Evolutionary conservation across 1,140 invertebrate species (phyloP).

Genomic region (Caenorhabditis briggsae): DNA sequence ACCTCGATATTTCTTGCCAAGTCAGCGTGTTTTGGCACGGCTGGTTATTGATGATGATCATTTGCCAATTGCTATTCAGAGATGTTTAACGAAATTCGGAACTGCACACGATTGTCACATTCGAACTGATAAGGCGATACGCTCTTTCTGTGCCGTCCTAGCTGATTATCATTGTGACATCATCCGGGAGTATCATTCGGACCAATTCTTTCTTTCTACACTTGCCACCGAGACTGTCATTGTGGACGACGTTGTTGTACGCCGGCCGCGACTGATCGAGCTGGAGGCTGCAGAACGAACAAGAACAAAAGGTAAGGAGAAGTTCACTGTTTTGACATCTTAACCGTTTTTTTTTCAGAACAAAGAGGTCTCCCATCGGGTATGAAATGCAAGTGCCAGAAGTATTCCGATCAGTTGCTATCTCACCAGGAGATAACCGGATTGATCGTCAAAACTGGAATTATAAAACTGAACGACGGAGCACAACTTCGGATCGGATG

Average conservation of each 20-base stretch:
- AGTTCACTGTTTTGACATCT: background rate
- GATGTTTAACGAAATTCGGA: conserved; percentile 18
- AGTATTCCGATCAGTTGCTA: background rate
- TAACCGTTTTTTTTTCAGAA: background rate
- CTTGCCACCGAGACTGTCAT: conserved; percentile 13
- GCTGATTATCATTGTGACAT: conserved; percentile 46
- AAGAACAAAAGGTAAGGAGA: background rate
- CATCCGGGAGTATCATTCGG: background rate
- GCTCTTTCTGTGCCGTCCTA: background rate
- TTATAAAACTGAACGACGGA: conserved; percentile 3
- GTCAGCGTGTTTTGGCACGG: conserved; percentile 1
- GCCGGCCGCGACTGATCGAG: background rate
- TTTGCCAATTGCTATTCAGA: conserved; percentile 25
- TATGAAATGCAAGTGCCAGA: conserved; percentile 9
- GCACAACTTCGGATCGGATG: conserved; percentile 6
- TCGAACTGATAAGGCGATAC: background rate
- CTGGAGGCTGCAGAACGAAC: background rate
- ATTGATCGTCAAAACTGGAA: background rate
- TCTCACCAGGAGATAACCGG: background rate
- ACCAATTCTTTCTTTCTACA: conserved; percentile 4
- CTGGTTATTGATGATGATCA: background rate
- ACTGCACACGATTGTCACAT: conserved; percentile 24
- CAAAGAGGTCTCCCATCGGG: background rate
- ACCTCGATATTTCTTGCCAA: conserved; percentile 7
- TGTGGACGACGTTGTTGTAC: background rate